Evolutionary conservation across 2,888 invertebrate species (phyloP).

Genomic region (Anodontia alba): DNA sequence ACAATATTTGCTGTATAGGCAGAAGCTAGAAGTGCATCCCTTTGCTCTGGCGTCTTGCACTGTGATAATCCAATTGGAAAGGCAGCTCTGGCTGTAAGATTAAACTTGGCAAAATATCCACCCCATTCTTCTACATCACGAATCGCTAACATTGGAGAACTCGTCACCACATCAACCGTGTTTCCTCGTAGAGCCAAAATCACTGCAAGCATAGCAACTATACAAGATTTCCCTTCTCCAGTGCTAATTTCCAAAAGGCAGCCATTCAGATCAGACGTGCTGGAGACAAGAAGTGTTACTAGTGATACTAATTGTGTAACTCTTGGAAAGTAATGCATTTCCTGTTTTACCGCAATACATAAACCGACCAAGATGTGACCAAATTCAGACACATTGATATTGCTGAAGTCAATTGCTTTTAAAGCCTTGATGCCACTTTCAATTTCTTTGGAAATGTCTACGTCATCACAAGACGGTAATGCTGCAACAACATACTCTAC

Average conservation of each 20-base stretch:
- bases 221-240: conserved; percentile 26
- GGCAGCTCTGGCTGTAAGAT: neutral
- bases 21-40: neutral
- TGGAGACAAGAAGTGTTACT: neutral
- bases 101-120: neutral
- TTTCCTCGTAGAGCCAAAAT: neutral
- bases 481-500: neutral
- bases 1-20: neutral
- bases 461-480: neutral
- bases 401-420: neutral
- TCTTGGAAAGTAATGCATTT: neutral
- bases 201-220: conserved; percentile 12
- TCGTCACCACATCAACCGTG: conserved; percentile 18
- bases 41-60: conserved; percentile 1
- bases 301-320: neutral
- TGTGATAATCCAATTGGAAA: conserved; percentile 3
- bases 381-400: neutral
- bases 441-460: neutral
- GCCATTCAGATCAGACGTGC: neutral
- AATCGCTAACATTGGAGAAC: conserved; percentile 9
- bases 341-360: neutral
- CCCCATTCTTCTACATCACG: conserved; percentile 16
- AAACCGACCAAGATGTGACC: neutral
- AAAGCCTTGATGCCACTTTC: neutral
- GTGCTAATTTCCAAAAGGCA: conserved; percentile 17